Evolutionary conservation across 2,888 invertebrate genomes (phyloP), one percentile per base, ranked within the genome.

Genomic region (Acanthosepion esculentum): DNA sequence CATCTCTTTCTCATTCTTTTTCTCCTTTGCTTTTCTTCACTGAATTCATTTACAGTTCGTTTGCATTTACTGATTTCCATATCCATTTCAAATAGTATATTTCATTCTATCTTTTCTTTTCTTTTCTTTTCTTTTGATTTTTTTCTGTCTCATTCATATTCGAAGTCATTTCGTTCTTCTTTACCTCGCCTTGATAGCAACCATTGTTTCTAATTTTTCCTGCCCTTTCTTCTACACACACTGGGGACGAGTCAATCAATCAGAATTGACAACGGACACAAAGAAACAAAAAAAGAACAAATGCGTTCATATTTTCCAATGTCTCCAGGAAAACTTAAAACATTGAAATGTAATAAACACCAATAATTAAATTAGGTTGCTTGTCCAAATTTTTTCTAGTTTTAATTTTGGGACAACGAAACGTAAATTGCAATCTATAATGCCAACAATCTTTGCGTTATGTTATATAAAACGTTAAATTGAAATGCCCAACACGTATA

Each of bases 361-460:
- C n/a, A n/a, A 33, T 78, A 78, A 78, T 78, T 78, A 78, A 78
- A 78, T 78, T 78, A 78, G n/a, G n/a, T 78, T n/a, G 78, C n/a
- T 12, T n/a, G n/a, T n/a, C 78, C 18, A 78, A 64, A 33, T 78
- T 78, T 29, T 10, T 78, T 78, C 33, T 78, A 15, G 15, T 78
- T 78, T n/a, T 78, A 33, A 78, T 78, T 78, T 33, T 78, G 5
- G n/a, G 15, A 33, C n/a, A 5, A 15, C 33, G n/a, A 78, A 15
- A 8, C 78, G 33, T 78, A 78, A 78, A 78, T n/a, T 78, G n/a
- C n/a, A n/a, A 78, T 33, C 10, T n/a, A 33, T 78, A n/a, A 78
- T 78, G 33, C n/a, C n/a, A 78, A n/a, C n/a, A n/a, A 78, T 1
- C n/a, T 15, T 78, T n/a, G n/a, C n/a, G 33, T 78, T 78, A 78